Conservation (phyloP, 2,113 vertebrate species). For the Hirundichthys speculiger region DNA sequence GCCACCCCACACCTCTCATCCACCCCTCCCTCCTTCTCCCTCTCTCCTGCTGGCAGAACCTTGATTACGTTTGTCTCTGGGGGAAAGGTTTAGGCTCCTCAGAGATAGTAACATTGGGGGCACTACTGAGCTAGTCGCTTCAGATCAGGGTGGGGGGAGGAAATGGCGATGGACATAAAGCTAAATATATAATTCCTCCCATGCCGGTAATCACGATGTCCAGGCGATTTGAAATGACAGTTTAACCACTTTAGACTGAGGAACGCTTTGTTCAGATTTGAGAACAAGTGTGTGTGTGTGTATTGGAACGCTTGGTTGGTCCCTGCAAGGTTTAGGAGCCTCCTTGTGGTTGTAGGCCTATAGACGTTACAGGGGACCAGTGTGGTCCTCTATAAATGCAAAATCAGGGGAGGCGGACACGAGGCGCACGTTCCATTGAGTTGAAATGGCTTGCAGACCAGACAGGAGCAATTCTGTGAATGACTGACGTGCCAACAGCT, state of each 20-base stretch:
- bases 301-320: slow-evolving; percentile 47
- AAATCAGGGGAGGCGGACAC: slow-evolving; percentile 27
- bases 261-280: slow-evolving; percentile 72
- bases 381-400: slow-evolving; percentile 62
- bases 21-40: slow-evolving; percentile 5
- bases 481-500: slow-evolving; percentile 80
- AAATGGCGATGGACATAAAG: slow-evolving; percentile 91
- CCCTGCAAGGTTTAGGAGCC: slow-evolving; percentile 45
- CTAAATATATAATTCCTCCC: slow-evolving; percentile 86
- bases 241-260: slow-evolving; percentile 90
- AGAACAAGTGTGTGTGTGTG: slow-evolving; percentile 48
- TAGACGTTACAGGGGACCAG: slow-evolving; percentile 56
- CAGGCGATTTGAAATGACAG: slow-evolving; percentile 90
- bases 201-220: slow-evolving; percentile 89
- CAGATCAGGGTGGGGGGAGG: slow-evolving; percentile 88
- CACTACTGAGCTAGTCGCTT: slow-evolving; percentile 80
- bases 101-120: slow-evolving; percentile 76
- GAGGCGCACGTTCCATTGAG: slow-evolving; percentile 74
- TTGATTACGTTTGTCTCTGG: slow-evolving; percentile 76
- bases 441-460: slow-evolving; percentile 80
- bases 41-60: slow-evolving; percentile 63
- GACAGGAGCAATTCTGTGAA: slow-evolving; percentile 82
- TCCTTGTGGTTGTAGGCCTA: slow-evolving; percentile 51
- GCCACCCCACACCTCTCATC: slow-evolving; percentile 42
- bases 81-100: slow-evolving; percentile 71